These are phyloP conservation scores for Stenurella melanura DNA, from an alignment of 2,888 invertebrate species.

Conservation along the genomic window DNA sequence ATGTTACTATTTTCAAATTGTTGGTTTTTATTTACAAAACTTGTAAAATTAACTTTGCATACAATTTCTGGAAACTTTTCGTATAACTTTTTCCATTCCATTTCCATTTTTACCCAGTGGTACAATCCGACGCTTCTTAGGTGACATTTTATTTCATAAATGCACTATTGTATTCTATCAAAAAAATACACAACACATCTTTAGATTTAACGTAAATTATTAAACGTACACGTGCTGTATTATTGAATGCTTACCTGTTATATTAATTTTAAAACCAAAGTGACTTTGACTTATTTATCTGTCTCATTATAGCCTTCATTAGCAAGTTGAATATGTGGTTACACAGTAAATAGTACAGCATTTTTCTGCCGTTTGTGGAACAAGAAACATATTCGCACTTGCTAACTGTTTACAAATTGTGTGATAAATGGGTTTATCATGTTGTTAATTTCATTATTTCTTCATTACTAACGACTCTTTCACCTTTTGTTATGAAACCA, in stretches of 20 bases:
- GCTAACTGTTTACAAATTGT: slow-evolving; percentile 7
- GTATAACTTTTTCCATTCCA: too few relatives aligned
- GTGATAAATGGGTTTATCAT: neutral
- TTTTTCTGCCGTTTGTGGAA: neutral
- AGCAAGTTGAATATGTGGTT: slow-evolving; percentile 17
- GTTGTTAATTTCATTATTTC: neutral
- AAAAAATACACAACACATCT: too few relatives aligned
- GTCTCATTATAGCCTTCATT: slow-evolving; percentile 19
- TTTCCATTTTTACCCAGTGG: too few relatives aligned
- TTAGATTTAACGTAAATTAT: neutral
- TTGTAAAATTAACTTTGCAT: too few relatives aligned
- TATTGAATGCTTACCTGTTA: slow-evolving; percentile 1
- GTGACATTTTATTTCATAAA: too few relatives aligned
- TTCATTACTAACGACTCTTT: neutral
- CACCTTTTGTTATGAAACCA: neutral
- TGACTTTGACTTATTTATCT: slow-evolving; percentile 25
- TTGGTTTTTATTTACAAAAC: too few relatives aligned
- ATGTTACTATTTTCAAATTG: too few relatives aligned
- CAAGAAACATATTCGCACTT: neutral
- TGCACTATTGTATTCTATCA: too few relatives aligned
- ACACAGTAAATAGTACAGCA: slow-evolving; percentile 5
- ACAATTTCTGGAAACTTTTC: too few relatives aligned
- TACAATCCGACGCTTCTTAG: too few relatives aligned
- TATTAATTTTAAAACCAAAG: slow-evolving; percentile 18
- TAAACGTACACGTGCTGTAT: neutral